These are phyloP conservation scores for Sminthurinus aureus DNA, from an alignment of 2,888 invertebrate species.

Conservation along the genomic window DNA sequence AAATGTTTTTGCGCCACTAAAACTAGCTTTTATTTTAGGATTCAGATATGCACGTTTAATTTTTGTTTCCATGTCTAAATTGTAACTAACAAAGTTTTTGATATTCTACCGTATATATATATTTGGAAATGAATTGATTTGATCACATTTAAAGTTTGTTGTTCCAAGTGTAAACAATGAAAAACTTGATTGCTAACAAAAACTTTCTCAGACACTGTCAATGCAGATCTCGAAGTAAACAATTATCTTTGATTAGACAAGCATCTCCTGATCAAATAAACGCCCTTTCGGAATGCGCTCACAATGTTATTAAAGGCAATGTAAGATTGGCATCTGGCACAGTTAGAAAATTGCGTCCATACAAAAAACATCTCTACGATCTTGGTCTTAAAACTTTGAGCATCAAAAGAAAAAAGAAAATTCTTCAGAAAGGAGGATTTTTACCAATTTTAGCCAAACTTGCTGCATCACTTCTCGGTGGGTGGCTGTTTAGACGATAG, in stretches of 20 bases:
- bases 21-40: constrained; percentile 34
- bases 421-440: constrained; percentile 31
- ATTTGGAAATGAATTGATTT: too few species aligned
- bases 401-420: background rate
- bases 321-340: background rate
- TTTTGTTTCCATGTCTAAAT: background rate
- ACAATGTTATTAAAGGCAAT: constrained; percentile 29
- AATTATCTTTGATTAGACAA: background rate
- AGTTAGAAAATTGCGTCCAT: constrained; percentile 30
- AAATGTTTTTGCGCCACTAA: constrained; percentile 10
- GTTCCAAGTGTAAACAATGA: constrained; percentile 6
- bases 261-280: constrained; percentile 19
- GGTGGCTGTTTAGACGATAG: background rate
- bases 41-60: constrained; percentile 24
- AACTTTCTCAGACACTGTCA: background rate
- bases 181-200: background rate
- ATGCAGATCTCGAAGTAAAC: background rate
- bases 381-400: background rate
- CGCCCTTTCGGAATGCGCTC: constrained; percentile 3
- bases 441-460: constrained; percentile 27
- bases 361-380: constrained; percentile 19
- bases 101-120: too few species aligned
- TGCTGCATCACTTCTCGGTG: background rate
- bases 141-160: background rate
- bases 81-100: too few species aligned